Conservation (phyloP, 1,140 invertebrate species). For the Bombus pascuorum region DNA sequence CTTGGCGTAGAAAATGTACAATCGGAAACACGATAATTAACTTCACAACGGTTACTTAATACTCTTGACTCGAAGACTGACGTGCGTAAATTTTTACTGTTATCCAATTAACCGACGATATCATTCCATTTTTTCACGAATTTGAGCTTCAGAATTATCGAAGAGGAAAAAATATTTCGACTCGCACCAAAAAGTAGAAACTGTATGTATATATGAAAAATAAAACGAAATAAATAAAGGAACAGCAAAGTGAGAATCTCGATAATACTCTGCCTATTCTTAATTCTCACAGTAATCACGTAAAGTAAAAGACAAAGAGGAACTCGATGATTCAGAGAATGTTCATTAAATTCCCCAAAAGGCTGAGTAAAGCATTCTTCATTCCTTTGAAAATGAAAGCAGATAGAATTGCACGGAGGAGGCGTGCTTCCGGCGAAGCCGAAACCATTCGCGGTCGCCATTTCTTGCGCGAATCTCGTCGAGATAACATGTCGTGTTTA, state of each 20-base stretch:
- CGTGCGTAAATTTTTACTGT: neutral
- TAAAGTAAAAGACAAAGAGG: neutral
- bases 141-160: neutral
- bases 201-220: neutral
- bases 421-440: constrained; percentile 18
- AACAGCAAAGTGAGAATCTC: too few species aligned
- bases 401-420: neutral
- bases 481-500: constrained; percentile 72
- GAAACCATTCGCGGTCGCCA: neutral
- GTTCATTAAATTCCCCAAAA: neutral
- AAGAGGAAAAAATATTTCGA: too few species aligned
- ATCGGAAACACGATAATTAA: constrained; percentile 21
- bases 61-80: neutral
- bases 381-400: neutral
- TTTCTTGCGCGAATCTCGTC: constrained; percentile 34
- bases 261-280: neutral
- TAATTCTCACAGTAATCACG: neutral
- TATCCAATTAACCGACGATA: constrained; percentile 7
- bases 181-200: too few species aligned
- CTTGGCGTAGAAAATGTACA: neutral
- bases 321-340: neutral
- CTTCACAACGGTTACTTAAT: constrained; percentile 13
- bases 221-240: neutral
- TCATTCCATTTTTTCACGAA: neutral
- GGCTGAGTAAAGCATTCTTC: too few species aligned